phyloP scores from a whole-genome alignment of 2,797 vertebrate species.

The Rhinophrynus dorsalis region DNA sequence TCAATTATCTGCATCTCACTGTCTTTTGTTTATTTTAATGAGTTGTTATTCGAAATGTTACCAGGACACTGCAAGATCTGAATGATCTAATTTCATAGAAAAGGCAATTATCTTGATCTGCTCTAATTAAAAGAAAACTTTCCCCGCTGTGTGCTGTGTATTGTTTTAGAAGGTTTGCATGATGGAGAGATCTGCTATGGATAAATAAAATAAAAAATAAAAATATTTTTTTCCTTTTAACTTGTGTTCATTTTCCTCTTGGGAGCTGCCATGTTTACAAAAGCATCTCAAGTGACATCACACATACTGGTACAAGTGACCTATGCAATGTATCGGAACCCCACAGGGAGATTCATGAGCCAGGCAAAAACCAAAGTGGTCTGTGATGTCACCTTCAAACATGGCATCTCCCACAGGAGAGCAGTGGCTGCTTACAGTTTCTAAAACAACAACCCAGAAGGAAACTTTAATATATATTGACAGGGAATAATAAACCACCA shows the following conservation, averaged over 20 bases:
- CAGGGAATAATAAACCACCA: slow-evolving; percentile 15
- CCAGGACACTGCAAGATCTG: not conserved
- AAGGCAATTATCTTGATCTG: slow-evolving; percentile 1
- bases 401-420: not conserved
- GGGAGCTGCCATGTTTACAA: not conserved
- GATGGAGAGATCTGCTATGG: not conserved
- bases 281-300: slow-evolving; percentile 18
- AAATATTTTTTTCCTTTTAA: slow-evolving; percentile 20
- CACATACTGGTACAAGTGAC: not conserved
- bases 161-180: slow-evolving; percentile 3
- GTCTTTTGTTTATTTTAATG: slow-evolving; percentile 4
- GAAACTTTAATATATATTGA: slow-evolving; percentile 28
- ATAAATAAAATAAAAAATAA: too few relatives aligned
- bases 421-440: not conserved
- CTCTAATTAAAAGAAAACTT: slow-evolving; percentile 25
- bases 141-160: slow-evolving; percentile 21
- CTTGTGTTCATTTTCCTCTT: slow-evolving; percentile 21
- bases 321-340: slow-evolving; percentile 8
- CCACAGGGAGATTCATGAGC: not conserved
- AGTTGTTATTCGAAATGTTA: not conserved
- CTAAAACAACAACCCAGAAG: slow-evolving; percentile 22
- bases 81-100: not conserved
- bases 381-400: slow-evolving; percentile 25
- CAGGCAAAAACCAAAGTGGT: slow-evolving; percentile 1
- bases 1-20: not conserved